These are phyloP conservation scores for Halocynthia aurantium DNA, from an alignment of 23 tunicate genomes.

Conservation along the genomic window DNA sequence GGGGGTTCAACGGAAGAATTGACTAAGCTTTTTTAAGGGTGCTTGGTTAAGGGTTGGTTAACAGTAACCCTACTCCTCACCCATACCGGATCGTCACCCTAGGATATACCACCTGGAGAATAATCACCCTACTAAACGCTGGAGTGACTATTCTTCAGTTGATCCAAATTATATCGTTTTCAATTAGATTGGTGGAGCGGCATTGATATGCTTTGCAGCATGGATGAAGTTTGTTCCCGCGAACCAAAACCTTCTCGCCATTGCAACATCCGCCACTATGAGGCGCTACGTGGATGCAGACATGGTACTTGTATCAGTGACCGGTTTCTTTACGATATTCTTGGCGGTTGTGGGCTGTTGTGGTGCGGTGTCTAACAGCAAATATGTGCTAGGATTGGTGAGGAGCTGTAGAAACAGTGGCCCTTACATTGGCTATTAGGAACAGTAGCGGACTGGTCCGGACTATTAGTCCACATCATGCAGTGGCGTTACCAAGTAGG, in stretches of 20 bases:
- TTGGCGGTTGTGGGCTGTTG: slow-evolving; percentile 59
- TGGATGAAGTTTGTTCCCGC: slow-evolving; percentile 68
- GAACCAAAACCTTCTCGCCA: slow-evolving; percentile 37
- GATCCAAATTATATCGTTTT: no score
- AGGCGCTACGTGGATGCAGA: slow-evolving; percentile 18
- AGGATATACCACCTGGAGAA: no score
- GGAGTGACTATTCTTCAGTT: no score
- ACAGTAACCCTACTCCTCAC: no score
- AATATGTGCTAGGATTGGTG: slow-evolving; percentile 68
- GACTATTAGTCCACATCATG: no score
- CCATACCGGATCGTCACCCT: no score
- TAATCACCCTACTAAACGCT: no score
- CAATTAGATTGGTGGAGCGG: slow-evolving; percentile 38
- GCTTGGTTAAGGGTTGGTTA: neutral
- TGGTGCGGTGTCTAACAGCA: slow-evolving; percentile 66
- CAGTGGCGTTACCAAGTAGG: neutral
- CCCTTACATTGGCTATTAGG: neutral
- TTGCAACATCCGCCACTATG: slow-evolving; percentile 30
- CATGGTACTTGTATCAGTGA: slow-evolving; percentile 14
- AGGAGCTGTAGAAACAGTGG: neutral
- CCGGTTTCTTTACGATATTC: slow-evolving; percentile 31
- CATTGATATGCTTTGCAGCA: slow-evolving; percentile 29
- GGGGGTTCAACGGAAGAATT: neutral
- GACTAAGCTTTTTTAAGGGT: neutral
- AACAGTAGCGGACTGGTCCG: no score